Evolutionary conservation across 2,888 invertebrate genomes (phyloP).

Genomic region (Lithophane leautieri): DNA sequence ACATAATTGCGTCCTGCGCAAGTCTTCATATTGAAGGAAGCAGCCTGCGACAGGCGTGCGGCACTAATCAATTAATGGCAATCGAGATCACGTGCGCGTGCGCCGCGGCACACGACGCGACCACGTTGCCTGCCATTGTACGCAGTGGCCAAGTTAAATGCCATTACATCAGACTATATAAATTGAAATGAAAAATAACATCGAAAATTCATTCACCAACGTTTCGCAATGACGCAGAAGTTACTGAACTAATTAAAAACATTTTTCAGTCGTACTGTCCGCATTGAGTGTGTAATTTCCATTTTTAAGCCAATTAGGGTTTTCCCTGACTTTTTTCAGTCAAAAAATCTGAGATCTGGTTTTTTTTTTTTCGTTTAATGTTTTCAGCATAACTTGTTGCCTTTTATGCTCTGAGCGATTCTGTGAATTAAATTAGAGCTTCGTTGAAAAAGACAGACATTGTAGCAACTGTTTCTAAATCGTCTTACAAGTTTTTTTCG

Average conservation of each 20-base stretch:
- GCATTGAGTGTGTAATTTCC: slow-evolving; percentile 21
- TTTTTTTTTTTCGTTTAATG: slow-evolving; percentile 24
- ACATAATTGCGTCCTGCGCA: slow-evolving; percentile 40
- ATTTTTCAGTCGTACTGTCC: slow-evolving; percentile 9
- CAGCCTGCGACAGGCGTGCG: slow-evolving; percentile 73
- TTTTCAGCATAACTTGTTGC: slow-evolving; percentile 23
- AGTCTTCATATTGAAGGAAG: slow-evolving; percentile 55
- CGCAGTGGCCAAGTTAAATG: slow-evolving; percentile 40
- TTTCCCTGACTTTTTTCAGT: slow-evolving; percentile 15
- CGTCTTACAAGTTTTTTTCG: slow-evolving; percentile 1
- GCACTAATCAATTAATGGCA: slow-evolving; percentile 84
- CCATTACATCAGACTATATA: slow-evolving; percentile 48
- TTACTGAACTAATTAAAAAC: slow-evolving; percentile 32
- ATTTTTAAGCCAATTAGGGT: slow-evolving; percentile 4
- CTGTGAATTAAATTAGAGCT: slow-evolving; percentile 50
- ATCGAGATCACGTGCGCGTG: slow-evolving; percentile 76
- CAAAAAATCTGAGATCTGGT: neutral
- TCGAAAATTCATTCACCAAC: slow-evolving; percentile 40
- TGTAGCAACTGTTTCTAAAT: slow-evolving; percentile 12
- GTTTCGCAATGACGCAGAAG: slow-evolving; percentile 2
- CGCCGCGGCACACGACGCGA: slow-evolving; percentile 65
- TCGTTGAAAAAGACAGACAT: slow-evolving; percentile 20
- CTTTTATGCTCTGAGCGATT: slow-evolving; percentile 34
- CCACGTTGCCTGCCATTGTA: slow-evolving; percentile 67
- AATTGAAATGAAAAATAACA: slow-evolving; percentile 50